Percentiles rank a stretch among this genome's conserved stretches.
Conservation (phyloP, 2,888 invertebrate species). For the Omphaloscelis lunosa region DNA sequence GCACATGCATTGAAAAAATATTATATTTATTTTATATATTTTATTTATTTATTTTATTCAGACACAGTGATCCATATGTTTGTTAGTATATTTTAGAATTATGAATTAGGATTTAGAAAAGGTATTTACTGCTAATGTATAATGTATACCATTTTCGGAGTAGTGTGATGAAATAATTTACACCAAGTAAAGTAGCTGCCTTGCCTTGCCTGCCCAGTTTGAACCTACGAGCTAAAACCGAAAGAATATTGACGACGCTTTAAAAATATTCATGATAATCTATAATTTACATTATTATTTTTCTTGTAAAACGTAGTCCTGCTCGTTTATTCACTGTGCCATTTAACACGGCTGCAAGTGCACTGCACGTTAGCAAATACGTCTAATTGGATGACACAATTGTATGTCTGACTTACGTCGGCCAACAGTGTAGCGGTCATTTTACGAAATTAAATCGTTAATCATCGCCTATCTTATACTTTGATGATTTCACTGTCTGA, state of each 20-base stretch:
- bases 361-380: conserved; percentile 27
- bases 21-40: too few relatives aligned
- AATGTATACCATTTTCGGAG: too few relatives aligned
- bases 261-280: neutral
- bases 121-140: too few relatives aligned
- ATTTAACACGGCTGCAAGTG: conserved; percentile 37
- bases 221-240: neutral
- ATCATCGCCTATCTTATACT: conserved; percentile 6
- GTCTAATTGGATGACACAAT: conserved; percentile 56
- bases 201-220: too few relatives aligned
- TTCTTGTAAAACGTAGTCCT: conserved; percentile 5
- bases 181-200: neutral
- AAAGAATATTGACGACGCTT: neutral
- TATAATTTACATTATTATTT: neutral
- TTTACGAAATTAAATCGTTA: conserved; percentile 33
- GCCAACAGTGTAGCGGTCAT: conserved; percentile 17
- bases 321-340: neutral
- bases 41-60: too few relatives aligned
- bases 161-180: neutral
- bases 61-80: too few relatives aligned
- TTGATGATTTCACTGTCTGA: conserved; percentile 19
- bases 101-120: too few relatives aligned
- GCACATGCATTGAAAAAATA: too few relatives aligned
- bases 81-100: too few relatives aligned
- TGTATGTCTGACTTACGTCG: conserved; percentile 32